A percentile compares a stretch with the other conserved stretches of the same genome.
Evolutionary conservation across 2,888 invertebrate species (phyloP).

Genomic region (Hoplodrina ambigua): DNA sequence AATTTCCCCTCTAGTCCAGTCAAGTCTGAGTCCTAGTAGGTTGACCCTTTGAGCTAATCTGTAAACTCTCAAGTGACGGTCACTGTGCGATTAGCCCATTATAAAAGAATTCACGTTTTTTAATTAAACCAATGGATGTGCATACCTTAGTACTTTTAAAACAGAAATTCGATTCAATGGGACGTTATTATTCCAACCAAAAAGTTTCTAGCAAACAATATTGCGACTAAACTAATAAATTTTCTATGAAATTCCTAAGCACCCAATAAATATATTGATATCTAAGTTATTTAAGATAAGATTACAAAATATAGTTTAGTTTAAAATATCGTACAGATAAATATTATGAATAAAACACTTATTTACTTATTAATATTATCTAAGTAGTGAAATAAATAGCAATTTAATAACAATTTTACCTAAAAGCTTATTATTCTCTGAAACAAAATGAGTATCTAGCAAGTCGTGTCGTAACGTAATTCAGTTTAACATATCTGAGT

Average conservation of each 20-base stretch:
- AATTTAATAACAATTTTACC: not conserved
- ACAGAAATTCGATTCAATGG: not conserved
- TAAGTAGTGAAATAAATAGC: conserved; percentile 10
- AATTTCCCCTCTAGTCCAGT: conserved; percentile 6
- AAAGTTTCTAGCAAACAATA: not conserved
- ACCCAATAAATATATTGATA: conserved; percentile 26
- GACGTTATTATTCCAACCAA: not conserved
- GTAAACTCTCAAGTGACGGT: not conserved
- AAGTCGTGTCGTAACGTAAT: conserved; percentile 47
- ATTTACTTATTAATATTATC: conserved; percentile 4
- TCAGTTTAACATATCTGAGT: conserved; percentile 51
- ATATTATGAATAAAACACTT: conserved; percentile 18
- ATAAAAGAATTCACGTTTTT: no score
- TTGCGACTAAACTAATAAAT: not conserved
- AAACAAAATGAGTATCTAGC: conserved; percentile 2
- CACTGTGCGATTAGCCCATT: no score
- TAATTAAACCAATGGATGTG: no score
- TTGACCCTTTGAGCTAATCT: not conserved
- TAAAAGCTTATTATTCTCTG: conserved; percentile 6
- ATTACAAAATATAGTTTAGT: conserved; percentile 14
- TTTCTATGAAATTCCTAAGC: conserved; percentile 17
- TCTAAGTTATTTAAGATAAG: conserved; percentile 41
- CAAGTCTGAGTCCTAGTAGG: not conserved
- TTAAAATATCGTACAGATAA: conserved; percentile 30
- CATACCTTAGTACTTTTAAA: not conserved